Conservation (phyloP, 2,888 invertebrate genomes). For the Drosophila quinaria region DNA sequence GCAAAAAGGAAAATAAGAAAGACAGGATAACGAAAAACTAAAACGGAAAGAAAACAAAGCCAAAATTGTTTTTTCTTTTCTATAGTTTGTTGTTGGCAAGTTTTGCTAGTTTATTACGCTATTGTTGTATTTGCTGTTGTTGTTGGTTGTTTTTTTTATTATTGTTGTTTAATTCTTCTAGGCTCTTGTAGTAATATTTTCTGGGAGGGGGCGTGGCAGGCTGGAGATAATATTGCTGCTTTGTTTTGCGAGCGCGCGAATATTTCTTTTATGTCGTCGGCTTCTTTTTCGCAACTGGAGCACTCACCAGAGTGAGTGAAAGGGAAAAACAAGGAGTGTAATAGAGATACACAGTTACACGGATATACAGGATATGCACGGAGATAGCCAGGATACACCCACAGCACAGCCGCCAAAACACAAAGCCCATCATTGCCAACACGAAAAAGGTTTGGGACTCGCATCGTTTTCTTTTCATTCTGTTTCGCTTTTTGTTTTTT, state of each 20-base stretch:
- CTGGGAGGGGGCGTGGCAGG: constrained; percentile 2
- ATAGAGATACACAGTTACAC: constrained; percentile 28
- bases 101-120: constrained; percentile 77
- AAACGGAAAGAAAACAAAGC: constrained; percentile 49
- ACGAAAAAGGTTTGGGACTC: constrained; percentile 78
- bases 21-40: constrained; percentile 12
- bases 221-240: constrained; percentile 65
- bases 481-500: neutral
- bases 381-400: constrained; percentile 55
- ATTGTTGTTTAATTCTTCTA: constrained; percentile 65
- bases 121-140: constrained; percentile 62
- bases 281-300: constrained; percentile 59
- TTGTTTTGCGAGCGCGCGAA: constrained; percentile 66
- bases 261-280: constrained; percentile 34
- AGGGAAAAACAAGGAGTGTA: neutral
- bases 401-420: constrained; percentile 53
- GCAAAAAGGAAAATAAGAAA: constrained; percentile 13
- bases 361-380: constrained; percentile 24
- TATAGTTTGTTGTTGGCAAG: constrained; percentile 56
- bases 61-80: constrained; percentile 39
- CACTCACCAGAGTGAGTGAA: constrained; percentile 35
- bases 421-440: constrained; percentile 76
- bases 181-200: constrained; percentile 73
- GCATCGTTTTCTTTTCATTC: constrained; percentile 27
- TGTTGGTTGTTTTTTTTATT: constrained; percentile 40